These are phyloP conservation scores for Lucilia sericata DNA, from an alignment of 1,140 invertebrate genomes.

Conservation along the genomic window DNA sequence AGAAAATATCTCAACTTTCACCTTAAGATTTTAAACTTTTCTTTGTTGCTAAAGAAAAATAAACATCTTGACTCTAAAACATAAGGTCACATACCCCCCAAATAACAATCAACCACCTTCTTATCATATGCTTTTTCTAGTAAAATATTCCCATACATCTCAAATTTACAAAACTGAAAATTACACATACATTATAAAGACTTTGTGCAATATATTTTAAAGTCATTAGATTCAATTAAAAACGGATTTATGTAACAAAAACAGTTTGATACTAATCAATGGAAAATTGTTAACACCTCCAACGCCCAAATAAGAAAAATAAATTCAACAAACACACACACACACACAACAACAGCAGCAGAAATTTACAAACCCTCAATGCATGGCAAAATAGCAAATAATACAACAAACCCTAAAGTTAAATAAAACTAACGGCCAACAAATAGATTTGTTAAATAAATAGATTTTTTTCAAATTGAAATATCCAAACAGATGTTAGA, in stretches of 20 bases:
- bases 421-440: neutral
- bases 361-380: neutral
- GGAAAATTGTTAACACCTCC: constrained; percentile 42
- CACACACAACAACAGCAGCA: neutral
- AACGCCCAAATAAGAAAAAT: neutral
- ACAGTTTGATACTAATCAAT: constrained; percentile 40
- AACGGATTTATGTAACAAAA: constrained; percentile 32
- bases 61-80: neutral
- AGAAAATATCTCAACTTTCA: neutral
- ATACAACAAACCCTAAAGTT: neutral
- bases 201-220: constrained; percentile 1
- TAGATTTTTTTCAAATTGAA: neutral
- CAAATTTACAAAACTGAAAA: neutral
- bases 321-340: neutral
- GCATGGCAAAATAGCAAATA: neutral
- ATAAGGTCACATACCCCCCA: too few relatives aligned
- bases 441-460: neutral
- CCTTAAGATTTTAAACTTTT: neutral
- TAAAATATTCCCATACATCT: neutral
- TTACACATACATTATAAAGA: neutral
- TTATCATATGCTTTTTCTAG: too few relatives aligned
- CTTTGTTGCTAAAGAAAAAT: neutral
- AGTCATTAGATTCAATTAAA: constrained; percentile 40
- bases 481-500: constrained; percentile 8
- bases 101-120: too few relatives aligned